Evolutionary conservation across 53 echinoderm and acorn worm species (phyloP).

Genomic region (Holothuria scabra): DNA sequence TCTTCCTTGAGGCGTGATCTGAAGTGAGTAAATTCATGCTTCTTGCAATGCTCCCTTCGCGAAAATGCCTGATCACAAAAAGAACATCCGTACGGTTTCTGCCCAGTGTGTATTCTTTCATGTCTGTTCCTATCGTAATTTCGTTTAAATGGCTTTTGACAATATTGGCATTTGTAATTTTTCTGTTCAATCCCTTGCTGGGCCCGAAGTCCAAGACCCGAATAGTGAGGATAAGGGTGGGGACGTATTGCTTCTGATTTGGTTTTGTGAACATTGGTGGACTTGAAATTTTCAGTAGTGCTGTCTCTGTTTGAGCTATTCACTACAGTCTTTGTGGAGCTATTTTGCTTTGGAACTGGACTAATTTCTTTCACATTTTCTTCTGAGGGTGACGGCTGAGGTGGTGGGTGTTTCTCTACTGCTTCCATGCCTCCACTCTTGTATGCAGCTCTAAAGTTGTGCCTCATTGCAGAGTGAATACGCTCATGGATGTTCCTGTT

Average conservation of each 20-base stretch:
- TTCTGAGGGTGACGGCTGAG: too few species aligned
- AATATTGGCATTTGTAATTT: slow-evolving; percentile 33
- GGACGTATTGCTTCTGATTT: neutral
- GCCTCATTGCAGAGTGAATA: slow-evolving; percentile 33
- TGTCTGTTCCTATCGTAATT: slow-evolving; percentile 44
- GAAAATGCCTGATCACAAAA: slow-evolving; percentile 44
- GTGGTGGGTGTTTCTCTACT: too few species aligned
- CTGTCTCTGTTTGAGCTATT: too few species aligned
- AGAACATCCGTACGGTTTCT: slow-evolving; percentile 40
- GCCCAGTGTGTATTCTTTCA: slow-evolving; percentile 47
- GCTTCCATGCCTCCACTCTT: neutral
- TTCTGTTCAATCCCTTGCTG: slow-evolving; percentile 2
- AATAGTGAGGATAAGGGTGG: slow-evolving; percentile 18
- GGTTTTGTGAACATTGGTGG: too few species aligned
- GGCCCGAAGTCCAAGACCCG: slow-evolving; percentile 5
- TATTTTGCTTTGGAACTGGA: too few species aligned
- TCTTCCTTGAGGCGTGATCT: neutral
- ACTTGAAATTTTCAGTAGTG: too few species aligned
- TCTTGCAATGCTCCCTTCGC: slow-evolving; percentile 33
- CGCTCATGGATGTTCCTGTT: slow-evolving; percentile 40
- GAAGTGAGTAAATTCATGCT: slow-evolving; percentile 30
- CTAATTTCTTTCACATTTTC: too few species aligned
- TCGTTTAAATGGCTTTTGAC: slow-evolving; percentile 41
- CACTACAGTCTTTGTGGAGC: too few species aligned
- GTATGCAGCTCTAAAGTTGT: slow-evolving; percentile 28